Percentiles rank a stretch among this genome's conserved stretches.
phyloP scores from a whole-genome alignment of 30 jellyfish, hydroid and myxozoan genomes.

The Phacellophora camtschatica region DNA sequence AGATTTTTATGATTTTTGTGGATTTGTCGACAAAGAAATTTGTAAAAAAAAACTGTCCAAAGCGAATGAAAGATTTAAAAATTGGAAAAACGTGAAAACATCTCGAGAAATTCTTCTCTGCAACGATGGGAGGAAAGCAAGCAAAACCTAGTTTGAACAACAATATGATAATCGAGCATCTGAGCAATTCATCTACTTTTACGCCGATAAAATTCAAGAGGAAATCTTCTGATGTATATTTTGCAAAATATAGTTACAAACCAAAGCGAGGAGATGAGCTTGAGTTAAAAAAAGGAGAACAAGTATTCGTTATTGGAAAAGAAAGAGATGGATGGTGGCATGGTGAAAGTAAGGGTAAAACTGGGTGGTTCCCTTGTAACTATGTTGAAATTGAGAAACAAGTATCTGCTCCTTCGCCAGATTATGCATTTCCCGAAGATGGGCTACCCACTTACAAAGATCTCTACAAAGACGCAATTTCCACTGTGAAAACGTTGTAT shows the following conservation, averaged over 20 bases:
- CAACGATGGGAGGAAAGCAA: constrained; percentile 49
- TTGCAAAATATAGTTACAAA: constrained; percentile 70
- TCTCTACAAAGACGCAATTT: constrained; percentile 53
- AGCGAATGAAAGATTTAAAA: no score
- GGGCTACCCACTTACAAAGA: constrained; percentile 47
- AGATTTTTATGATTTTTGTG: no score
- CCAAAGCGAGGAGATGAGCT: constrained; percentile 89
- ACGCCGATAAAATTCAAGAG: constrained; percentile 36
- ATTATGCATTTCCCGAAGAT: constrained; percentile 86
- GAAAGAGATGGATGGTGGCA: constrained; percentile 98
- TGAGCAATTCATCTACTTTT: constrained; percentile 28
- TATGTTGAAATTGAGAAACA: constrained; percentile 54
- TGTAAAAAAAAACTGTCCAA: no score
- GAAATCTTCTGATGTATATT: constrained; percentile 8
- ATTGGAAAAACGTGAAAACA: no score
- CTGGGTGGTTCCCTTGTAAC: constrained; percentile 95
- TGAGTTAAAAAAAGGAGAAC: constrained; percentile 80
- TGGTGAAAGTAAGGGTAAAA: constrained; percentile 79
- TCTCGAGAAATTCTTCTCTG: no score
- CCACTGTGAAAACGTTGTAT: constrained; percentile 86
- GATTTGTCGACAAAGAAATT: no score
- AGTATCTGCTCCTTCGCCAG: constrained; percentile 72
- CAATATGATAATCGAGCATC: constrained; percentile 52
- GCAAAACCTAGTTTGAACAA: constrained; percentile 23
- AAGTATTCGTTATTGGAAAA: constrained; percentile 57